Evolutionary conservation across 2,797 vertebrate species (phyloP).

Genomic region (Rhinella marina): DNA sequence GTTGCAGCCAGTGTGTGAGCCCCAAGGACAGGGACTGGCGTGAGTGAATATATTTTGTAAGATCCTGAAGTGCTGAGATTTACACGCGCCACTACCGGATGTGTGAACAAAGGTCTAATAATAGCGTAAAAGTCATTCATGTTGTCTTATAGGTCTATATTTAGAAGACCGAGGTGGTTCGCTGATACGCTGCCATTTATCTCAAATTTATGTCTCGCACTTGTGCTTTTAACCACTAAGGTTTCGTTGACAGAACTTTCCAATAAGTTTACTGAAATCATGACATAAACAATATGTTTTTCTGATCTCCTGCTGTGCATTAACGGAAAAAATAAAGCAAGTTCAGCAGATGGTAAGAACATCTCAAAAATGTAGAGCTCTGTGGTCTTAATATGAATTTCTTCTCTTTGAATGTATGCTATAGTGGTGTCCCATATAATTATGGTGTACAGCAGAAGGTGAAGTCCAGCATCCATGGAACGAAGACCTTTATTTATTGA

Average conservation of each 20-base stretch:
- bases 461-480: too few relatives aligned
- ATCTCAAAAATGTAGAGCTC: background rate
- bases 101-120: background rate
- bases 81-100: background rate
- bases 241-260: slow-evolving; percentile 26
- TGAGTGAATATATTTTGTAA: background rate
- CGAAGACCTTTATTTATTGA: too few relatives aligned
- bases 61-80: slow-evolving; percentile 2
- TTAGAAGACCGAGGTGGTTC: slow-evolving; percentile 13
- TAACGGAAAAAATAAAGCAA: slow-evolving; percentile 12
- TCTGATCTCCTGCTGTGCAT: background rate
- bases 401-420: background rate
- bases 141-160: background rate
- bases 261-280: background rate
- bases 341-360: background rate
- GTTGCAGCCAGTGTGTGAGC: background rate
- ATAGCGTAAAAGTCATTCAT: slow-evolving; percentile 2
- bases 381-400: background rate
- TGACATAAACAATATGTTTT: slow-evolving; percentile 26
- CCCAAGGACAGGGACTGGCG: background rate
- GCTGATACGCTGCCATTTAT: background rate
- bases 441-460: background rate
- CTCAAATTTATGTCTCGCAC: slow-evolving; percentile 4
- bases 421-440: background rate
- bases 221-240: slow-evolving; percentile 37